phyloP scores from a whole-genome alignment of 2,888 invertebrate genomes.

The Aspidiotus rigidus region DNA sequence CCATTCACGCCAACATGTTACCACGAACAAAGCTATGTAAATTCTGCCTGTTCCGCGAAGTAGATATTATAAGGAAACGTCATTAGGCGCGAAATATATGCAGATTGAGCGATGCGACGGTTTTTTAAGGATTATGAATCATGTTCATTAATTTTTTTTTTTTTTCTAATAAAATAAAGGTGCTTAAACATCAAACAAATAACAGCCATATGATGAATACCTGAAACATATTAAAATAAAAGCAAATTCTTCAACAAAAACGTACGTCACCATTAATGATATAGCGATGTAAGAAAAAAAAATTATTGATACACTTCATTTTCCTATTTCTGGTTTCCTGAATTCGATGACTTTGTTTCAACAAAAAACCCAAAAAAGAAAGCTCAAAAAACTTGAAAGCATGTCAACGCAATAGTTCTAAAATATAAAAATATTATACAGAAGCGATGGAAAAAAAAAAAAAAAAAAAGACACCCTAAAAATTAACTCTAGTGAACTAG shows the following conservation, averaged over 20 bases:
- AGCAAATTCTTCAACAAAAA: neutral
- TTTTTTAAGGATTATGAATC: conserved; percentile 12
- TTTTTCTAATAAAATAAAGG: conserved; percentile 21
- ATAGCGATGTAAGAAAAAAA: too few species aligned
- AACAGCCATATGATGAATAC: conserved; percentile 30
- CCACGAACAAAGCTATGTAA: conserved; percentile 25
- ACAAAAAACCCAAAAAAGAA: too few species aligned
- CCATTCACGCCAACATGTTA: conserved; percentile 25
- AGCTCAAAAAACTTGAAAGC: too few species aligned
- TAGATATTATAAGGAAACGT: neutral
- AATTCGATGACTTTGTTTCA: too few species aligned
- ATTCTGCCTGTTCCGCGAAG: neutral
- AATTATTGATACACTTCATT: too few species aligned
- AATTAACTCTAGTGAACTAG: too few species aligned
- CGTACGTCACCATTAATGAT: too few species aligned
- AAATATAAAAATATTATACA: too few species aligned
- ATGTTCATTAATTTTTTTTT: neutral
- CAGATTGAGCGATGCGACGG: conserved; percentile 10
- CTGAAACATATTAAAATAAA: conserved; percentile 11
- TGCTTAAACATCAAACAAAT: conserved; percentile 33
- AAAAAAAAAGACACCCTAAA: too few species aligned
- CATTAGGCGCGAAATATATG: conserved; percentile 20
- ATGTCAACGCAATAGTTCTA: too few species aligned
- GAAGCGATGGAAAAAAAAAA: too few species aligned
- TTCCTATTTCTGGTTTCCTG: too few species aligned